A percentile compares a stretch with the other conserved stretches of the same genome.
Conservation (phyloP, 2,113 vertebrate genomes). For the Corythaeola cristata region DNA sequence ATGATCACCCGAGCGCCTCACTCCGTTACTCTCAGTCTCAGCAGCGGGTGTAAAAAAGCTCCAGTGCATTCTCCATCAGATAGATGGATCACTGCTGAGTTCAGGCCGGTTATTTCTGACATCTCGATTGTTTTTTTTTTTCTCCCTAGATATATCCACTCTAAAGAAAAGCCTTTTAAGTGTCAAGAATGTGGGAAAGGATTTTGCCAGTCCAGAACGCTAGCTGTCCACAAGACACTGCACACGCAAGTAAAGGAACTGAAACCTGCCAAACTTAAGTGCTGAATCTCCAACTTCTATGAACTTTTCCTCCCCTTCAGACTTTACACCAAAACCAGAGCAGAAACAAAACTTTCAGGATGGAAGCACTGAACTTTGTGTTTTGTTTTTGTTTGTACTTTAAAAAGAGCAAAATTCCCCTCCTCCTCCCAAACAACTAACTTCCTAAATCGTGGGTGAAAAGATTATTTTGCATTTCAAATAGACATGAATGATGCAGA, state of each 20-base stretch:
- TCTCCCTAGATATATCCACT: slow-evolving; percentile 93
- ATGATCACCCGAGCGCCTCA: fast-evolving
- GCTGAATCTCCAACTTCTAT: slow-evolving; percentile 61
- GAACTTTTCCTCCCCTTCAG: slow-evolving; percentile 32
- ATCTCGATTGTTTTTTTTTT: slow-evolving; percentile 44
- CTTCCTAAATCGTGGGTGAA: slow-evolving; percentile 27
- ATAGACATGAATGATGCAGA: neutral
- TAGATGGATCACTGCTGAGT: neutral
- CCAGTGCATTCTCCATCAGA: neutral
- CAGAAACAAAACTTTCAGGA: slow-evolving; percentile 51
- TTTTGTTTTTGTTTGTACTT: slow-evolving; percentile 49
- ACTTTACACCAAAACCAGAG: slow-evolving; percentile 35
- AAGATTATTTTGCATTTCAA: slow-evolving; percentile 11
- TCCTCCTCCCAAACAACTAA: neutral
- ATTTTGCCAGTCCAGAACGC: slow-evolving; percentile 98
- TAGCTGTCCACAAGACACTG: slow-evolving; percentile 99
- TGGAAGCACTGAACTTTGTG: slow-evolving; percentile 39
- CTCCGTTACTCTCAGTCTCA: neutral
- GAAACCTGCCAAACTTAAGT: slow-evolving; percentile 95
- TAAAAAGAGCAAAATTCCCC: neutral
- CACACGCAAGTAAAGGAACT: slow-evolving; percentile 99
- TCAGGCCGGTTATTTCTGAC: neutral
- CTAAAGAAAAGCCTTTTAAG: slow-evolving; percentile 99
- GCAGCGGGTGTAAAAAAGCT: neutral
- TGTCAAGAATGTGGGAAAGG: slow-evolving; percentile 99